These are phyloP conservation scores for Formica exsecta DNA, from an alignment of 1,140 invertebrate genomes.

Conservation along the genomic window DNA sequence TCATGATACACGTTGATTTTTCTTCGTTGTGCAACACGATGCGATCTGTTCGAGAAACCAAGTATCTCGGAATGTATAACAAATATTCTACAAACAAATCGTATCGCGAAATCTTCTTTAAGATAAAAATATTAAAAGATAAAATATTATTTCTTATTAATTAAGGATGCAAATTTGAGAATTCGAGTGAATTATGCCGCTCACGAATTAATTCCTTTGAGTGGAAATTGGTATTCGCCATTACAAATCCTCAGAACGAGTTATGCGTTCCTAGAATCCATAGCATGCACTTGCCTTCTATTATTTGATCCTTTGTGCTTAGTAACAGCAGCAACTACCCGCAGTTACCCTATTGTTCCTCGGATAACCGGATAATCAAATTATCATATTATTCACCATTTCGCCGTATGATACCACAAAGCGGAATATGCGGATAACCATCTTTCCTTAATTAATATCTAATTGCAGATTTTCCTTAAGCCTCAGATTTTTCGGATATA, in stretches of 20 bases:
- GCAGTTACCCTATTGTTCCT: conserved; percentile 80
- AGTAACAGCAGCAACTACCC: conserved; percentile 70
- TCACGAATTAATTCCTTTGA: conserved; percentile 67
- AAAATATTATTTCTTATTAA: conserved; percentile 18
- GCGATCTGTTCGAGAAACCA: background rate
- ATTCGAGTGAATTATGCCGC: background rate
- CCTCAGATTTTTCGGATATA: background rate
- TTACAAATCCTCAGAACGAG: conserved; percentile 75
- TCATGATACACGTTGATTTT: conserved; percentile 20
- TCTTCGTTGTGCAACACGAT: background rate
- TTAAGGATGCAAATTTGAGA: conserved; percentile 18
- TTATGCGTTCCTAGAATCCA: conserved; percentile 73
- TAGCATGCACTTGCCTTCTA: conserved; percentile 69
- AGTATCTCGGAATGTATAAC: background rate
- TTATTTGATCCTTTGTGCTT: conserved; percentile 76
- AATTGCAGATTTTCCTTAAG: conserved; percentile 73
- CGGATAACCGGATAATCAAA: conserved; percentile 78
- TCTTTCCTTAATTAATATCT: conserved; percentile 79
- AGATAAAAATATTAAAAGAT: no score
- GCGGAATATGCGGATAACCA: conserved; percentile 65
- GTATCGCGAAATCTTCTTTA: background rate
- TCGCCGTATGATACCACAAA: conserved; percentile 43
- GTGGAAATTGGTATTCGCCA: conserved; percentile 78
- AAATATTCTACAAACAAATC: background rate
- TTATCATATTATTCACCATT: conserved; percentile 75